A percentile compares a stretch with the other conserved stretches of the same genome.
Evolutionary conservation across 2,797 vertebrate species (phyloP).

Genomic region (Cryptoblepharus egeriae): DNA sequence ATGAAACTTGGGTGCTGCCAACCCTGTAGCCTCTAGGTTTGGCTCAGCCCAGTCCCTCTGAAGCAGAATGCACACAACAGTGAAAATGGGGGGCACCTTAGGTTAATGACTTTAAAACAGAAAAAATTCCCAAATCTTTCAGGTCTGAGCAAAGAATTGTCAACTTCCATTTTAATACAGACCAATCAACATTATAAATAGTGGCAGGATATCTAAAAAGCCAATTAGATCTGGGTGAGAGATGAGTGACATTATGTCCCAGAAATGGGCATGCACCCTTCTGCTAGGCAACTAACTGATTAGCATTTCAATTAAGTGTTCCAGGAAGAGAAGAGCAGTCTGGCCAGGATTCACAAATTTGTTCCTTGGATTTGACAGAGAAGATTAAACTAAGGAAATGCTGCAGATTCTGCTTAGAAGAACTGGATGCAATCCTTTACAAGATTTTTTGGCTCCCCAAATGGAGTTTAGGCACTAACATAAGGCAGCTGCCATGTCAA

Average conservation of each 20-base stretch:
- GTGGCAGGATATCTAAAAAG: neutral
- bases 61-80: neutral
- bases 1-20: too few relatives aligned
- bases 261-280: neutral
- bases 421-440: neutral
- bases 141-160: neutral
- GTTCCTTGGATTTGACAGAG: neutral
- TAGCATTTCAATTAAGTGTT: slow-evolving; percentile 17
- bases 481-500: neutral
- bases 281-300: neutral
- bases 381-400: neutral
- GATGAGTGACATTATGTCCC: neutral
- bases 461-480: neutral
- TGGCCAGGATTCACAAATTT: neutral
- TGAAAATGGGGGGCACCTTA: too few relatives aligned
- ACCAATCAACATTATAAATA: neutral
- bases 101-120: neutral
- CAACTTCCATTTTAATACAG: neutral
- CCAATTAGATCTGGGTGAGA: neutral
- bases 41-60: neutral
- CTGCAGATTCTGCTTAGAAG: neutral
- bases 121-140: neutral
- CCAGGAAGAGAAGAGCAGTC: neutral
- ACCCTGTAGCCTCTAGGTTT: neutral
- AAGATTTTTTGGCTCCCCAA: slow-evolving; percentile 5